Evolutionary conservation across 2,888 invertebrate genomes (phyloP), one percentile per base, ranked within the genome.

Genomic region (Diachrysia chrysitis): DNA sequence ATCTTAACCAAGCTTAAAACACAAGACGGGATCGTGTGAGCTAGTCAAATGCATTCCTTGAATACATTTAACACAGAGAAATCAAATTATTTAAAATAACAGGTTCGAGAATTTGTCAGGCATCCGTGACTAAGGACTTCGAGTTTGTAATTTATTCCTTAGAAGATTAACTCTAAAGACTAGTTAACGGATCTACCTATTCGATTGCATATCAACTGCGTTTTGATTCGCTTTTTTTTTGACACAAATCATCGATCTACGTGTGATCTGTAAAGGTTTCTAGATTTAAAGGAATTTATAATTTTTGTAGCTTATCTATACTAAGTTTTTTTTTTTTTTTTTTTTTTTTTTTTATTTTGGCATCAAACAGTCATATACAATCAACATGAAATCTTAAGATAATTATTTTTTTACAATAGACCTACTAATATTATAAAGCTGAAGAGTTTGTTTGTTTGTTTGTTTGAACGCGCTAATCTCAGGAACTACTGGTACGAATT

Each of bases 11-110:
- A n/a, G n/a, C n/a, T n/a, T n/a, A n/a, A n/a, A n/a, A n/a, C n/a
- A n/a, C 48, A 12, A 51, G 10, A 14, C 9, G 21, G 4, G 48
- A 19, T 19, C 21, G 48, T 48, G 21, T 51, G 48, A 2, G 46
- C 17, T 5, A 6, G 7, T 19, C 48, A 51, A 19, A 51, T 12
- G 42, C 29, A 76, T 79, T 79, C 73, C 73, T 66, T 66, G 77
- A 76, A 79, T 79, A 76, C 51, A 79, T 78, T 48, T 79, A 73
- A 76, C 68, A 67, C 57, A 35, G 42, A 53, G 56, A 66, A 42
- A 54, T 54, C 53, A 64, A 77, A 71, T 79, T 55, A 74, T 79
- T 76, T 54, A 69, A 69, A 73, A 58, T 53, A 64, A 60, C 64
- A 59, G 19, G n/a, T 35, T 21, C 17, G 48, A 9, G 54, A 51